Evolutionary conservation across 1,140 invertebrate species (phyloP).

Genomic region (Pentalonia nigronervosa): DNA sequence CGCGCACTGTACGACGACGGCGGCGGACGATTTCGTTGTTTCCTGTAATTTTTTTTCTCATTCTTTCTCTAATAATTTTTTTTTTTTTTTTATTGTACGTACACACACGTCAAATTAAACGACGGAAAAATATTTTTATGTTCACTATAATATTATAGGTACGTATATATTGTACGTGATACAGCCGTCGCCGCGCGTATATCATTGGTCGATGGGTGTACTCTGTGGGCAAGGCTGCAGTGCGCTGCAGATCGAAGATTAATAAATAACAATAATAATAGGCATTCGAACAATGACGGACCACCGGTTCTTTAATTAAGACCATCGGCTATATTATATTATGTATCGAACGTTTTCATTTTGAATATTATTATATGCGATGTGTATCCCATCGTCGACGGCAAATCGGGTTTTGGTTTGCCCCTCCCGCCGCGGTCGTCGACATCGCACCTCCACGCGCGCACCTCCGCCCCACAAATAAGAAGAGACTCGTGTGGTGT

Average conservation of each 20-base stretch:
- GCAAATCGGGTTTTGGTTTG: conserved; percentile 46
- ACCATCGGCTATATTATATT: conserved; percentile 46
- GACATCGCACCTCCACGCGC: no score
- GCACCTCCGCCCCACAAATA: not conserved
- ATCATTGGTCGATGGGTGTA: conserved; percentile 56
- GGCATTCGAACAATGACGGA: conserved; percentile 46
- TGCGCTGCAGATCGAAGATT: conserved; percentile 48
- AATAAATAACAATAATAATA: conserved; percentile 57
- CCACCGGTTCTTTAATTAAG: conserved; percentile 56
- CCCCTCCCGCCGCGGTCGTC: conserved; percentile 14
- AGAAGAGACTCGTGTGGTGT: not conserved
- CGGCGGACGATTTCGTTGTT: conserved; percentile 33
- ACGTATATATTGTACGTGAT: not conserved
- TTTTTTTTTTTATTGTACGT: not conserved
- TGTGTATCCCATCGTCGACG: conserved; percentile 4
- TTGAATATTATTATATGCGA: conserved; percentile 27
- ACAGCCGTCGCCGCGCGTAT: not conserved
- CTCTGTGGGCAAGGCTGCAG: conserved; percentile 52
- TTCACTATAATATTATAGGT: not conserved
- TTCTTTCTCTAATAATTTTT: not conserved
- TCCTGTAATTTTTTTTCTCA: conserved; percentile 2
- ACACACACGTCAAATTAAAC: not conserved
- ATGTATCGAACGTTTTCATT: conserved; percentile 19
- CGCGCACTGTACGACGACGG: not conserved
- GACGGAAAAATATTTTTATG: conserved; percentile 38